Conservation (phyloP, 2,888 invertebrate species). For the Acleris literana region DNA sequence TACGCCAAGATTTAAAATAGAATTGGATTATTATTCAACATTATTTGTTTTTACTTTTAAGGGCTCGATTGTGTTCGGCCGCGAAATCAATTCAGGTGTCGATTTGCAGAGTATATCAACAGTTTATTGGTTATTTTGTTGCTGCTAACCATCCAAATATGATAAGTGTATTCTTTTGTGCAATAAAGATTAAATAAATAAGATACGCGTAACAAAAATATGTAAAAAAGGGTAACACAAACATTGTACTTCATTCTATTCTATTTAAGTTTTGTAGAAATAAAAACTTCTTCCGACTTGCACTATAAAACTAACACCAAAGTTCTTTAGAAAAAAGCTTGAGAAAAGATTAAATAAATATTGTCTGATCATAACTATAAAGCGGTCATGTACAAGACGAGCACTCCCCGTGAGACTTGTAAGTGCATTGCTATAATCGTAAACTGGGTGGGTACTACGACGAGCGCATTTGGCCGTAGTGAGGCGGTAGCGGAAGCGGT, state of each 20-base stretch:
- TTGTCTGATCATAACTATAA: constrained; percentile 59
- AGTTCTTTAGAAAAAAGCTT: background rate
- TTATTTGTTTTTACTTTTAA: too few relatives aligned
- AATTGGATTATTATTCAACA: too few relatives aligned
- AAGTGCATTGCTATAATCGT: constrained; percentile 64
- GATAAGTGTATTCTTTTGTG: too few relatives aligned
- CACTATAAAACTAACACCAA: background rate
- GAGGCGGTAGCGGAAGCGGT: constrained; percentile 5
- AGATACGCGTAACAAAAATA: background rate
- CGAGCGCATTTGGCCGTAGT: constrained; percentile 37
- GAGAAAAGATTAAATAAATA: constrained; percentile 45
- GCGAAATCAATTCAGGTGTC: background rate
- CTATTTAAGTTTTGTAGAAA: too few relatives aligned
- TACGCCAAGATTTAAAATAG: too few relatives aligned
- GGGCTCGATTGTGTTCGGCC: too few relatives aligned
- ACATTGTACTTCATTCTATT: too few relatives aligned
- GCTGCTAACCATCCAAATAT: background rate
- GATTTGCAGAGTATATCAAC: background rate
- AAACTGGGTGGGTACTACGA: constrained; percentile 59
- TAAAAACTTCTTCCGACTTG: background rate
- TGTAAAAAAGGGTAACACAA: background rate
- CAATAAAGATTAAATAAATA: too few relatives aligned
- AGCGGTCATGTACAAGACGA: constrained; percentile 51
- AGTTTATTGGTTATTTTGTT: background rate
- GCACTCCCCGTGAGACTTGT: constrained; percentile 51